Evolutionary conservation across 2,888 invertebrate genomes (phyloP).

Genomic region (Helleia helle): DNA sequence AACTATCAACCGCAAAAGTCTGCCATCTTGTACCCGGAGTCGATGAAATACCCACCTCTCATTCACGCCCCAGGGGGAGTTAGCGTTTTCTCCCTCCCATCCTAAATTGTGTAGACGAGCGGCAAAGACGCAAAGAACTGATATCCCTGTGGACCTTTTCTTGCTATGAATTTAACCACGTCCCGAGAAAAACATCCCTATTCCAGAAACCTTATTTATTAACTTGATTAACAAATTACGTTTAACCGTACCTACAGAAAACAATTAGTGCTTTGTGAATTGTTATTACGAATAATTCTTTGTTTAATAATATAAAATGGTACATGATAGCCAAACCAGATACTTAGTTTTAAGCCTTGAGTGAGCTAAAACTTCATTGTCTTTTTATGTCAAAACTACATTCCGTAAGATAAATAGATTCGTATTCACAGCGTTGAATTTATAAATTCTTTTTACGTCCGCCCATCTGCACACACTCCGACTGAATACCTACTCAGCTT

Average conservation of each 20-base stretch:
- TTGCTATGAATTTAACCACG: constrained; percentile 12
- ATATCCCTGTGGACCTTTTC: constrained; percentile 26
- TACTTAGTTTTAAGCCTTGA: not conserved
- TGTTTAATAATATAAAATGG: too few species aligned
- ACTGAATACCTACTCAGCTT: constrained; percentile 44
- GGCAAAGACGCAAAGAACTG: constrained; percentile 27
- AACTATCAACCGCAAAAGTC: constrained; percentile 73
- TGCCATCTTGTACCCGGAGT: constrained; percentile 67
- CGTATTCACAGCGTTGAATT: not conserved
- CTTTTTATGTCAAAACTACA: not conserved
- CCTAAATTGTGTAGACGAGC: constrained; percentile 35
- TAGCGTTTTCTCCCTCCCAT: constrained; percentile 40
- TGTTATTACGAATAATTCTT: too few species aligned
- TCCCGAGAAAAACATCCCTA: not conserved
- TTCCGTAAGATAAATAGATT: not conserved
- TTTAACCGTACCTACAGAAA: not conserved
- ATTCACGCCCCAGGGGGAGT: constrained; percentile 36
- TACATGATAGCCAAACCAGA: too few species aligned
- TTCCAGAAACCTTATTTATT: constrained; percentile 1
- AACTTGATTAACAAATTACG: not conserved
- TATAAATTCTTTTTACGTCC: constrained; percentile 10
- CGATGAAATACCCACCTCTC: constrained; percentile 63
- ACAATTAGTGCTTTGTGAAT: too few species aligned
- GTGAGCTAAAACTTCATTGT: not conserved
- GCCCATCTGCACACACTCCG: constrained; percentile 24